Evolutionary conservation across 1,140 invertebrate genomes (phyloP).

Genomic region (Delia radicum): DNA sequence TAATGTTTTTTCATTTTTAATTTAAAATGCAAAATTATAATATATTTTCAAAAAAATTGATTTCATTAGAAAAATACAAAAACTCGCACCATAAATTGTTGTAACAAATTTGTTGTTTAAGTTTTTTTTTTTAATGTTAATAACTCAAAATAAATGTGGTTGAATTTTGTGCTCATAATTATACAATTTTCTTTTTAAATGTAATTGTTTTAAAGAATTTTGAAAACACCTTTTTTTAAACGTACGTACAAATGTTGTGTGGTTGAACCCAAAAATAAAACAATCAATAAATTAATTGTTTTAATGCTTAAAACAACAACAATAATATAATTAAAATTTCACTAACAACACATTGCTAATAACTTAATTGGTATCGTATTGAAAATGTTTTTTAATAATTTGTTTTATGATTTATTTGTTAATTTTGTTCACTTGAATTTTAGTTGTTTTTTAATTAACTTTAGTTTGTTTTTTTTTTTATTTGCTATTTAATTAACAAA

Average conservation of each 20-base stretch:
- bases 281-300: background rate
- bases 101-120: background rate
- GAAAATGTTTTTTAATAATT: background rate
- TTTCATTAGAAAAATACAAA: too few relatives aligned
- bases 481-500: background rate
- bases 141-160: slow-evolving; percentile 9
- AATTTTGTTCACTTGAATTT: background rate
- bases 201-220: background rate
- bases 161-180: slow-evolving; percentile 17
- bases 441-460: background rate
- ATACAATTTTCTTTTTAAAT: background rate
- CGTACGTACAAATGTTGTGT: background rate
- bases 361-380: background rate
- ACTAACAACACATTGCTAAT: slow-evolving; percentile 21
- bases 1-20: background rate
- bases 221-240: background rate
- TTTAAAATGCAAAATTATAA: background rate
- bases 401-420: background rate
- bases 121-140: background rate
- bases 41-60: background rate
- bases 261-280: background rate
- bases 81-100: background rate
- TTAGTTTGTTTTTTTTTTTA: background rate
- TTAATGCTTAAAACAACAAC: background rate
- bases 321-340: background rate